Base-by-base conservation (phyloP, 2,797 vertebrate species). In the Enoplosus armatus region DNA sequence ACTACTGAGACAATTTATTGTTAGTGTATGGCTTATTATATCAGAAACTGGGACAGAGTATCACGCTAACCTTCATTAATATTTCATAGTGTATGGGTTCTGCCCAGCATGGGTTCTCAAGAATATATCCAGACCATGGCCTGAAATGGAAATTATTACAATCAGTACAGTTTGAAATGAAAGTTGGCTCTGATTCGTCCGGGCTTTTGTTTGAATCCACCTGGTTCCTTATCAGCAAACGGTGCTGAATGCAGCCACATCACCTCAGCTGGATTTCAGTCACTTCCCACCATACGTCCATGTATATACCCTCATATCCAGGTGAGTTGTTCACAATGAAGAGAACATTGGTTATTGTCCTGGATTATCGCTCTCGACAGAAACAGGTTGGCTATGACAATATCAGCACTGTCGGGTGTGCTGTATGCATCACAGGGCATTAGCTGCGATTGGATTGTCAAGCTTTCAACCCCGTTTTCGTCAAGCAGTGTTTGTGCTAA, bases 1-100 rank as follows among this genome's bases (percentile, higher is more conserved):
- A n/a, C n/a, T n/a, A n/a, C n/a, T n/a, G n/a, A n/a, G n/a, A n/a
- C n/a, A n/a, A n/a, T n/a, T 62, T 31, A 47, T 60, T 22, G 54
- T 53, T 50, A 55, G 37, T 41, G 31, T 29, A 54, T 61, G 14
- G 6, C 14, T 59, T 39, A 39, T 50, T 39, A 26, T 8, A 31
- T 0, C 7, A 61, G 22, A 56, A 73, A 55, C 54, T 55, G 45
- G 53, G 47, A 20, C 43, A 50, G 22, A 50, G 9, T 54, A 24
- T 27, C 8, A 63, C 8, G 33, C 18, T 47, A 50, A 56, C 27
- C 56, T 64, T 77, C 6, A 77, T 74, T 72, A 79, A 72, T 85
- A 22, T 61, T 83, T 69, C 29, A 76, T 53, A 27, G 29, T 27
- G 6, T 33, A 65, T 51, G 24, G 15, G 10, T 66, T 72, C 29